A percentile compares a stretch with the other conserved stretches of the same genome.
phyloP scores from a whole-genome alignment of 2,113 vertebrate genomes.

The Alligator mississippiensis region DNA sequence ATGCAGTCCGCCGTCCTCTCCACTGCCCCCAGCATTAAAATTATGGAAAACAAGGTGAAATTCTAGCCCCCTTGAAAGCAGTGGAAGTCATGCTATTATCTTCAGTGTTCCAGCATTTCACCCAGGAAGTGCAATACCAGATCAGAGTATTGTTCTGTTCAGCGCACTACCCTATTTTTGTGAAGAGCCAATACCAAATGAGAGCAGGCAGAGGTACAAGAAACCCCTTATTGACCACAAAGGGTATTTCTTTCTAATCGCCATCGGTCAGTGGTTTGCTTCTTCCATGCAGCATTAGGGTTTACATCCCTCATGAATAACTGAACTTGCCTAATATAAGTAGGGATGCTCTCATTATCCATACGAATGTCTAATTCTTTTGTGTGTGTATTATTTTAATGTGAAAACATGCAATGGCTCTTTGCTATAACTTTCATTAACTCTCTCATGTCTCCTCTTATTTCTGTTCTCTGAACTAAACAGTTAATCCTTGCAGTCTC shows the following conservation, averaged over 20 bases:
- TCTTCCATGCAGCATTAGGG: conserved; percentile 62
- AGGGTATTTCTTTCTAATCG: conserved; percentile 29
- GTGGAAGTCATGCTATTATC: background rate
- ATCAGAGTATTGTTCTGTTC: background rate
- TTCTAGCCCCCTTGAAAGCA: background rate
- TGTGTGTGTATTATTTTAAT: background rate
- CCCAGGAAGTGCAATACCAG: background rate
- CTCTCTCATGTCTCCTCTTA: conserved; percentile 43
- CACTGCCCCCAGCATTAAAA: background rate
- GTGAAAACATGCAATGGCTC: conserved; percentile 26
- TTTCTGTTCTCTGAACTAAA: conserved; percentile 43
- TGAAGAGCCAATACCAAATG: background rate
- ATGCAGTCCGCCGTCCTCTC: background rate
- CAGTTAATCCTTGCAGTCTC: conserved; percentile 18
- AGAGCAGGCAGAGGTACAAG: background rate
- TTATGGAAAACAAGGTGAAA: background rate
- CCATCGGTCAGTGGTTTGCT: conserved; percentile 38
- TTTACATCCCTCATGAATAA: conserved; percentile 50
- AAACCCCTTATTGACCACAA: background rate
- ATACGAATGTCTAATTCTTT: conserved; percentile 27
- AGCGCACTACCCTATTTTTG: background rate
- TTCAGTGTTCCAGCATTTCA: background rate
- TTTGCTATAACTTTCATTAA: conserved; percentile 51
- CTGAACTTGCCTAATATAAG: conserved; percentile 54
- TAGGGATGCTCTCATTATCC: conserved; percentile 67